Conservation (phyloP, 2,797 vertebrate genomes). For the Semotilus atromaculatus region DNA sequence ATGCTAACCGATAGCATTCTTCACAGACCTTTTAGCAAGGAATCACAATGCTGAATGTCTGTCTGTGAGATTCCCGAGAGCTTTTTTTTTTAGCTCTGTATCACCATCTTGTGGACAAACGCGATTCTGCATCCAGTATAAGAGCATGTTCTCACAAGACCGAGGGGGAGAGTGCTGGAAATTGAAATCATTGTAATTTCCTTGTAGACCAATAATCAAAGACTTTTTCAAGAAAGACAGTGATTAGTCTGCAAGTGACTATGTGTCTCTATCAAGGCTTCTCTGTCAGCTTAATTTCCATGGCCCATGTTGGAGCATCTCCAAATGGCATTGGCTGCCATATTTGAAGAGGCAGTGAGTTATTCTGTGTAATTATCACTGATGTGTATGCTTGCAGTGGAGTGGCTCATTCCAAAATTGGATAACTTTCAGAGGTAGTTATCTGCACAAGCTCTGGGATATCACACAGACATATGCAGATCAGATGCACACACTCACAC, state of each 20-base stretch:
- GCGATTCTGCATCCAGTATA: neutral
- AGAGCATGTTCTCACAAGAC: neutral
- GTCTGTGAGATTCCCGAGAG: neutral
- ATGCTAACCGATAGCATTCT: neutral
- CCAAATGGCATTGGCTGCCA: conserved; percentile 42
- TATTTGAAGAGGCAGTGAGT: conserved; percentile 53
- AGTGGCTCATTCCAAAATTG: conserved; percentile 55
- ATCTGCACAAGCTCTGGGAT: conserved; percentile 26
- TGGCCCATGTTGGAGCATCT: conserved; percentile 42
- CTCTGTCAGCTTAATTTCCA: conserved; percentile 34
- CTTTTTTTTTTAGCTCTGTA: conserved; percentile 39
- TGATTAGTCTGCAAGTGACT: conserved; percentile 43
- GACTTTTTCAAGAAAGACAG: conserved; percentile 32
- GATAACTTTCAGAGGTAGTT: conserved; percentile 41
- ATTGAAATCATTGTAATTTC: conserved; percentile 49
- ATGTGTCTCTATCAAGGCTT: conserved; percentile 41
- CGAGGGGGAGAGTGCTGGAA: conserved; percentile 6
- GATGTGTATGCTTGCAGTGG: conserved; percentile 52
- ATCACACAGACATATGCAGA: conserved; percentile 36
- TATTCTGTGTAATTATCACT: conserved; percentile 58
- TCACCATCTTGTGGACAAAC: conserved; percentile 57
- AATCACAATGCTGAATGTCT: neutral
- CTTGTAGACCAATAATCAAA: conserved; percentile 49
- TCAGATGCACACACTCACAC: conserved; percentile 3
- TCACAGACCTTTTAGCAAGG: neutral